Evolutionary conservation across 2,113 vertebrate species (phyloP), one percentile per base, ranked within the genome.

Genomic region (Lophius piscatorius): DNA sequence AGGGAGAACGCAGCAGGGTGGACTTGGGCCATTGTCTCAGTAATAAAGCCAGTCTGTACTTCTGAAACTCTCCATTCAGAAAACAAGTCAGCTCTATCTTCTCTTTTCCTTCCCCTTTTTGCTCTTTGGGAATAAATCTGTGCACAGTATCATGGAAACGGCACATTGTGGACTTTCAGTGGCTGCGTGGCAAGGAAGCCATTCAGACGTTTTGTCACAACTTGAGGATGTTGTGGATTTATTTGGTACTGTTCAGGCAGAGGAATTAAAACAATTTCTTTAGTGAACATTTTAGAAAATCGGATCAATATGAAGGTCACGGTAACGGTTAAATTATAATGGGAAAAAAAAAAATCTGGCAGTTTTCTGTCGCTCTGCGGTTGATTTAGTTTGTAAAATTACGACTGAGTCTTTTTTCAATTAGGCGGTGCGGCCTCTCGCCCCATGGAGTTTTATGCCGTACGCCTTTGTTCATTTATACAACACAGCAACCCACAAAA

Each of bases 41-140:
- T 81, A 77, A 82, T 67, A 83, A 90, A 89, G 80, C 78, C 60
- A 54, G 68, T 59, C 76, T 64, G 22, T 51, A 82, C 78, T 83
- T 88, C 76, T 80, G 58, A 86, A 86, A 81, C 74, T 62, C 82
- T 80, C 80, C 78, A 87, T 91, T 88, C 76, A 89, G 72, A 90
- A 87, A 86, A 86, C 66, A 80, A 80, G 39, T 36, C 16, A 33
- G 60, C 76, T 62, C 68, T 83, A 85, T 82, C 87, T 81, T 65
- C 72, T 84, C 77, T 79, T 65, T 87, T 84, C 85, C 78, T 82
- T 86, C 83, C 84, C 68, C 35, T 74, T 49, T 41, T 47, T 46
- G 55, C 85, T 81, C 70, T 81, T 71, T 76, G 83, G 69, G 83
- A 84, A 63, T 80, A 63, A 63, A 70, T 17, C 56, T 75, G 48